phyloP scores from a whole-genome alignment of 1,140 invertebrate species.

The Neodiprion virginianus region DNA sequence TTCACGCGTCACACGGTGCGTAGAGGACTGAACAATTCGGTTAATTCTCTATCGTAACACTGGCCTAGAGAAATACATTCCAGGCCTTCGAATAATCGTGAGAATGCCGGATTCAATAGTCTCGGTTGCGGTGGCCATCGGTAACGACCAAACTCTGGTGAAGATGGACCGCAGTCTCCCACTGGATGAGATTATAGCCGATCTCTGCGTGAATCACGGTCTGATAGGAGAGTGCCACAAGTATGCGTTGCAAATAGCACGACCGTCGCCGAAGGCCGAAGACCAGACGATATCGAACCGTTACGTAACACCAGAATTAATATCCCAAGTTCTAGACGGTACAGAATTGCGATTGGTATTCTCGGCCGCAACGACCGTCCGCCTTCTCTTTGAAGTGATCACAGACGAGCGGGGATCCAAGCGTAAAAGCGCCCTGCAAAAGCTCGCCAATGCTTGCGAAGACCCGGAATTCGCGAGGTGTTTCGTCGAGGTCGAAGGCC shows the following conservation, averaged over 20 bases:
- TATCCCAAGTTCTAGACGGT: neutral
- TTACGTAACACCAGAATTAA: constrained; percentile 8
- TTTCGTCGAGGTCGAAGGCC: neutral
- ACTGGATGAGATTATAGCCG: neutral
- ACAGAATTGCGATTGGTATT: constrained; percentile 8
- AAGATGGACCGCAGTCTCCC: constrained; percentile 8
- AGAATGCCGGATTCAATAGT: constrained; percentile 7
- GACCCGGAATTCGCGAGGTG: constrained; percentile 10
- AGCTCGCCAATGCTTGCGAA: constrained; percentile 6
- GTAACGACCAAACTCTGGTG: neutral
- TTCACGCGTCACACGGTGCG: neutral
- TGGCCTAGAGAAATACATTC: too few relatives aligned
- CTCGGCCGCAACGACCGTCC: neutral
- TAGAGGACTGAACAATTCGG: neutral
- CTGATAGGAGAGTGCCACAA: neutral
- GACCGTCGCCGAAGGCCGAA: constrained; percentile 14
- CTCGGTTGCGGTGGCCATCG: constrained; percentile 10
- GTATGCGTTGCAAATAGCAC: constrained; percentile 2
- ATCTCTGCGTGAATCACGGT: constrained; percentile 6
- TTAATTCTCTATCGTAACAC: neutral
- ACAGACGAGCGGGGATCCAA: neutral
- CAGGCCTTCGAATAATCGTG: neutral
- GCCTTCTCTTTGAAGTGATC: neutral
- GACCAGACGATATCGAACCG: neutral
- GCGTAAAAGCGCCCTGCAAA: neutral